Percentiles rank a stretch among this genome's conserved stretches.
These are phyloP conservation scores for Hexactinellida sp. DNA, from an alignment of 37 sponge, comb jelly and placozoan species.

Conservation along the genomic window DNA sequence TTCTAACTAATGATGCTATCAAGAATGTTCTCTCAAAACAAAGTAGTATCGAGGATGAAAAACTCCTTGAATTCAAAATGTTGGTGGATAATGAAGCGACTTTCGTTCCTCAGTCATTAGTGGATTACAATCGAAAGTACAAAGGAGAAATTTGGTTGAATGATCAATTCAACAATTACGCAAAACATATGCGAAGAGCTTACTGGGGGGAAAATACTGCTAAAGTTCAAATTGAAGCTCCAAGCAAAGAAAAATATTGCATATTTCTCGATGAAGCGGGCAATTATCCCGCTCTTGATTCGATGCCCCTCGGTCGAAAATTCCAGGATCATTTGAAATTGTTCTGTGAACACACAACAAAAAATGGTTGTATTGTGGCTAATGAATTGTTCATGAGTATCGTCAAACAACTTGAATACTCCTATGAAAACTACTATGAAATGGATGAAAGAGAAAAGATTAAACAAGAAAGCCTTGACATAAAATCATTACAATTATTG, in stretches of 20 bases:
- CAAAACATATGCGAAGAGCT: not conserved
- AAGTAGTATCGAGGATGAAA: not conserved
- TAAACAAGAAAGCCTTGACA: not conserved
- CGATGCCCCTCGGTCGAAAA: not conserved
- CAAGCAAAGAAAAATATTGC: not conserved
- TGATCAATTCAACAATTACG: not conserved
- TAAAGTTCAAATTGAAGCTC: not conserved
- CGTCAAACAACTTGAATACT: not conserved
- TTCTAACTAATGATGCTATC: not conserved
- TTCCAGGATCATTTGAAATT: not conserved
- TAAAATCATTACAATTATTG: constrained; percentile 17
- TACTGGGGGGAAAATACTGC: not conserved
- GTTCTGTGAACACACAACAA: not conserved
- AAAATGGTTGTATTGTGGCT: not conserved
- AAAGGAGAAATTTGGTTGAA: not conserved
- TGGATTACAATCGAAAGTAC: not conserved
- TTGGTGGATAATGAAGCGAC: not conserved
- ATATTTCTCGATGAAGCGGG: not conserved
- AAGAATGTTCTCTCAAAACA: not conserved
- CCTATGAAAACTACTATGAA: not conserved
- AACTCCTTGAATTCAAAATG: not conserved
- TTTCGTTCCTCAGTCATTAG: not conserved
- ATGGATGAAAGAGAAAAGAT: not conserved
- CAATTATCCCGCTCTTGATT: not conserved
- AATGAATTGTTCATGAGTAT: not conserved